Evolutionary conservation across 2,888 invertebrate genomes (phyloP).

Genomic region (Dicyrtoma fusca): DNA sequence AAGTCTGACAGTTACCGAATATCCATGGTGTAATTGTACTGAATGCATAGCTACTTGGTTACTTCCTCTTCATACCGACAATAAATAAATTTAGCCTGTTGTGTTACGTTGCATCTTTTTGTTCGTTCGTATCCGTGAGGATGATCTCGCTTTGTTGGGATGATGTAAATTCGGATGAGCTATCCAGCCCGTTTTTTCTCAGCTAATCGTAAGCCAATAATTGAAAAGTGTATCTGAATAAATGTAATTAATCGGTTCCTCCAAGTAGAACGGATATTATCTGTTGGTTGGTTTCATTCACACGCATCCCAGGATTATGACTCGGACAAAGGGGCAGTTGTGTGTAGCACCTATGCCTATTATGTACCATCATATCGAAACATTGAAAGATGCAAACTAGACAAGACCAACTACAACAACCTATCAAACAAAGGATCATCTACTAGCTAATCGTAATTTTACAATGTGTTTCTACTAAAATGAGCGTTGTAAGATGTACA

Average conservation of each 20-base stretch:
- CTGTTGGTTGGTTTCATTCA: background rate
- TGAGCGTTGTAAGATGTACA: no score
- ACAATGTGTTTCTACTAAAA: no score
- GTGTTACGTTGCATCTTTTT: background rate
- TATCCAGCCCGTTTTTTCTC: background rate
- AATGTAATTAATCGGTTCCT: constrained; percentile 5
- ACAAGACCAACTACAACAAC: no score
- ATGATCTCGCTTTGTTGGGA: background rate
- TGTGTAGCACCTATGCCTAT: background rate
- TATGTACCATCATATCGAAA: no score
- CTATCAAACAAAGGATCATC: no score
- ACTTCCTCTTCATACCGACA: constrained; percentile 21
- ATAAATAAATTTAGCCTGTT: constrained; percentile 10
- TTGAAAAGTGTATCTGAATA: background rate
- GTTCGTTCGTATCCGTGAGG: background rate
- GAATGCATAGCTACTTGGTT: background rate
- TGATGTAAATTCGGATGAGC: background rate
- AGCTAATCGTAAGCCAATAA: background rate
- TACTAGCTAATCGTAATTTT: no score
- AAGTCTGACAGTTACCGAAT: background rate
- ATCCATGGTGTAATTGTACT: background rate
- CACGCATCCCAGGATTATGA: background rate
- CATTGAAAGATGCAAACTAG: no score
- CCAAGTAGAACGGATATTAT: constrained; percentile 11
- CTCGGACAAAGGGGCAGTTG: no score